phyloP scores from a whole-genome alignment of 2,113 vertebrate species.

The Micronycteris hirsuta region DNA sequence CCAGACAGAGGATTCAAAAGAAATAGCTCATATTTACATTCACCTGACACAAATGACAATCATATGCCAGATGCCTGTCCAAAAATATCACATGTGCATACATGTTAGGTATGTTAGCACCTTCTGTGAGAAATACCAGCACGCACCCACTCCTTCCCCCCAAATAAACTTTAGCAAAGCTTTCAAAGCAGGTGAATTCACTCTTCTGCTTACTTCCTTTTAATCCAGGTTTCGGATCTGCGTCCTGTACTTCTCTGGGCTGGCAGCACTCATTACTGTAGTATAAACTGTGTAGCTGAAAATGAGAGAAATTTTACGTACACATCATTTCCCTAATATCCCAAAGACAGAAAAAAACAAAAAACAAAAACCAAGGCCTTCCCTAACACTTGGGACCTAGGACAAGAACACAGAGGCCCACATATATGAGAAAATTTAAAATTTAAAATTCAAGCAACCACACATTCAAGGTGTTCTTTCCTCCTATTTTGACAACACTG shows the following conservation, averaged over 20 bases:
- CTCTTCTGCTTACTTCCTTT: constrained; percentile 47
- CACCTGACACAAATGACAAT: background rate
- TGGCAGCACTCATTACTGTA: constrained; percentile 82
- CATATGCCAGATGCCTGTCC: background rate
- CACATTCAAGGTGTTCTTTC: background rate
- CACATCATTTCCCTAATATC: background rate
- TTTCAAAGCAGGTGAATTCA: background rate
- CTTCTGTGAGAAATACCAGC: background rate
- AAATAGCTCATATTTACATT: background rate
- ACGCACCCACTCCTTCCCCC: no score
- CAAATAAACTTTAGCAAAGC: background rate
- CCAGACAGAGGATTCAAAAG: background rate
- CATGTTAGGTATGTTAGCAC: background rate
- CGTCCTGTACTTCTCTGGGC: constrained; percentile 78
- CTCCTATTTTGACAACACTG: background rate
- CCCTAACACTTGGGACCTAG: background rate
- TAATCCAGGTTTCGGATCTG: constrained; percentile 63
- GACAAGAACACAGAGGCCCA: background rate
- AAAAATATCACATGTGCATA: background rate
- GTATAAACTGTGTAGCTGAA: constrained; percentile 83
- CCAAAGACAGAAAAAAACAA: background rate
- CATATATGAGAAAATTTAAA: background rate
- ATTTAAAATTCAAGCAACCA: background rate
- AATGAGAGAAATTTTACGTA: background rate
- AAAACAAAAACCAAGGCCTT: background rate